Base-by-base conservation (phyloP, 64 coral and sea anemone genomes). In the Stylophora pistillata region DNA sequence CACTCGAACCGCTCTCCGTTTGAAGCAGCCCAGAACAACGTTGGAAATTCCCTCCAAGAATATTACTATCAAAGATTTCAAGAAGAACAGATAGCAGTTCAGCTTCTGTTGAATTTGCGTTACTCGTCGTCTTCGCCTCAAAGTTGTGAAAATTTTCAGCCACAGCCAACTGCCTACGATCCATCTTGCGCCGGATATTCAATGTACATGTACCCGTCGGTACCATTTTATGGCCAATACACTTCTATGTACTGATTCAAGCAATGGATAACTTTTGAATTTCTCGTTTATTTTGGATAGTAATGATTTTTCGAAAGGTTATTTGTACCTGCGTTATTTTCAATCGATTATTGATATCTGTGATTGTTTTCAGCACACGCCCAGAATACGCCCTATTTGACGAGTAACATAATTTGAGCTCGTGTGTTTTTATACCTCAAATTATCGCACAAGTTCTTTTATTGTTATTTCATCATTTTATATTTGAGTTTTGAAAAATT, bases 31-130 rank as follows among this genome's bases (percentile, higher is more conserved):
- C 62, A 63, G 23, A 60, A 75, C 53, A 82, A 73, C 70, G 87
- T 79, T 29, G 76, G 66, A 10, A 89, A 81, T 29, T 88, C 93
- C 15, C 72, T 78, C 20, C 69, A 85, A 62, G 87, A 97, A 60
- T 97, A 93, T 58, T 87, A 93, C 81, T 89, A 93, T 73, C 91
- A 89, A 58, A 97, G 93, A 53, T 88, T 93, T 57, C 87, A 97
- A 78, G 95, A 97, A 30, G 95, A 97, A 60, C 87, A 86, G 58
- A 76, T 97, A 25, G 95, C 77, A 75, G 95, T 97, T 76, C 95
- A 97, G 55, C 91, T 97, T 74, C 66, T 97, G 13, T 26, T 97
- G 27, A 97, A 85, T 77, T 87, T 97, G 77, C 90, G 91, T 6
- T 78, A 97, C 65, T 68, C 70, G n/a, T 86, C 81, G 56, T 86